Conservation (phyloP, 2,888 invertebrate genomes). For the Operophtera brumata region DNA sequence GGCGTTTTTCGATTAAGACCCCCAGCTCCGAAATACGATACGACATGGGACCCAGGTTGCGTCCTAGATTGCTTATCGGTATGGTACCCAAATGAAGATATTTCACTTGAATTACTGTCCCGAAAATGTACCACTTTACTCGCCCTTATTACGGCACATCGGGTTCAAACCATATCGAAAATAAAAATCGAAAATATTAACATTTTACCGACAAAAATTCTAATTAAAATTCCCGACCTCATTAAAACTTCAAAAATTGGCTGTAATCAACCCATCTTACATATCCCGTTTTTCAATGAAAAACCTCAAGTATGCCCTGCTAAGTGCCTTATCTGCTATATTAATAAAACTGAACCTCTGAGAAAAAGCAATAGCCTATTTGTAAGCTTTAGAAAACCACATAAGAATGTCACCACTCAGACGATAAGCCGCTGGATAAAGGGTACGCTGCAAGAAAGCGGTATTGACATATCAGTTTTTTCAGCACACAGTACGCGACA, state of each 20-base stretch:
- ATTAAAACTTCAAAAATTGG: constrained; percentile 12
- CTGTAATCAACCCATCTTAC: background rate
- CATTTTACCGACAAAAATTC: background rate
- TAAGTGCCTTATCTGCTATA: background rate
- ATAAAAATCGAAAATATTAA: background rate
- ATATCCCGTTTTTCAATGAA: constrained; percentile 7
- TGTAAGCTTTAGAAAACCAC: background rate
- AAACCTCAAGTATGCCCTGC: constrained; percentile 14
- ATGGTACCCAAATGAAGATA: background rate
- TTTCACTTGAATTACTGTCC: background rate
- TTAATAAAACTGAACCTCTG: background rate
- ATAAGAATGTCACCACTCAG: background rate
- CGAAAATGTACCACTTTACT: background rate
- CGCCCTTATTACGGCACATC: background rate
- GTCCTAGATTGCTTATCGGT: background rate
- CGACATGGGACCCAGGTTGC: background rate
- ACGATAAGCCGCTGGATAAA: constrained; percentile 13
- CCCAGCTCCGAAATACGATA: background rate
- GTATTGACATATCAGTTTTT: background rate
- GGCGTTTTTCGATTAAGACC: background rate
- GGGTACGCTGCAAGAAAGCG: background rate
- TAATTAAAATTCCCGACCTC: background rate
- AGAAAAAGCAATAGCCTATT: background rate
- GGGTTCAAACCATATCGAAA: background rate
- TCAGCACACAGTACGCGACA: constrained; percentile 12